Percentiles rank a stretch among this genome's conserved stretches.
These are phyloP conservation scores for Cuculus canorus DNA, from an alignment of 2,797 vertebrate genomes.

Conservation along the genomic window DNA sequence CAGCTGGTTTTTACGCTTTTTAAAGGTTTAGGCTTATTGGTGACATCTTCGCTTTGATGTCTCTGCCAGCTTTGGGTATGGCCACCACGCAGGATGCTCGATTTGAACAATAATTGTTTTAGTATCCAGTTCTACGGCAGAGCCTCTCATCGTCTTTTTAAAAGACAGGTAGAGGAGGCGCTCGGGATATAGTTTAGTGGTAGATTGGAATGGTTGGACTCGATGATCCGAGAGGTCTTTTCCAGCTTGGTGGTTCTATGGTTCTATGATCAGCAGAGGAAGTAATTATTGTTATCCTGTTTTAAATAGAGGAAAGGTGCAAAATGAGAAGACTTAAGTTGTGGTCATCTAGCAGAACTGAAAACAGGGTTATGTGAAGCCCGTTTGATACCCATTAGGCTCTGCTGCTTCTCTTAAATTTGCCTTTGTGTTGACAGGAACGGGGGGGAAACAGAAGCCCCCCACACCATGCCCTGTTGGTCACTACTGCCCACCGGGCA, in stretches of 20 bases:
- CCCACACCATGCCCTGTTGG: constrained; percentile 84
- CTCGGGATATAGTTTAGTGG: no score
- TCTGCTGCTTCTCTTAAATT: fast-evolving
- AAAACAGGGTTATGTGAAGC: neutral
- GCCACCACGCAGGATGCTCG: fast-evolving
- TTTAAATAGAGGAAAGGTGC: neutral
- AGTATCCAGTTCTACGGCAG: neutral
- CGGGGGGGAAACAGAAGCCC: constrained; percentile 84
- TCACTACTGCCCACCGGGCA: constrained; percentile 89
- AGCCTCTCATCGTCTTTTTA: neutral
- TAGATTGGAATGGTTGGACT: no score
- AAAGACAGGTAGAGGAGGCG: no score
- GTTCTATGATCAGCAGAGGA: neutral
- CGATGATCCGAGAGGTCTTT: no score
- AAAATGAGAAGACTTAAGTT: neutral
- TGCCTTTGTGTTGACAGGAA: constrained; percentile 75
- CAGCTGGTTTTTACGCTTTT: neutral
- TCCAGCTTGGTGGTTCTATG: no score
- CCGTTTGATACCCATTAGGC: neutral
- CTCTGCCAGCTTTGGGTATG: neutral
- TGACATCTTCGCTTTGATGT: neutral
- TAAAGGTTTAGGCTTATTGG: neutral
- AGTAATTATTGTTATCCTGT: neutral
- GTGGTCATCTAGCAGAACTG: neutral
- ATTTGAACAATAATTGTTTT: neutral